Percentiles rank a stretch among this genome's conserved stretches.
Conservation (phyloP, 1,140 invertebrate species). For the Drosophila guanche region DNA sequence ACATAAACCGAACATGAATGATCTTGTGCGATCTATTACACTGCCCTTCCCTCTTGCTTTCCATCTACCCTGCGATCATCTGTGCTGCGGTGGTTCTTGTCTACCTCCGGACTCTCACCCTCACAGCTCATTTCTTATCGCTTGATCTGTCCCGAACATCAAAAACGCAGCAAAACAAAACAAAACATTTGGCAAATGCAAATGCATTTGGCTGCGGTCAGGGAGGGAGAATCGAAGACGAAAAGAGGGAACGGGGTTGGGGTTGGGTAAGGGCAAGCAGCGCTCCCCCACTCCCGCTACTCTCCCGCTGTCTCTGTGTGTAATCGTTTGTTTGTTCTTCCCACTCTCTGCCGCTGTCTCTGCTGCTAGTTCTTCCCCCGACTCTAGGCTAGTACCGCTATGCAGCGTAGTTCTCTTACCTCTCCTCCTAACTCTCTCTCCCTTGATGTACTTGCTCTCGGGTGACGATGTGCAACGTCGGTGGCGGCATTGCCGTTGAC, state of each 20-base stretch:
- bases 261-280: slow-evolving; percentile 9
- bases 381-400: no score
- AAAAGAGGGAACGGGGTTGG: no score
- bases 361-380: no score
- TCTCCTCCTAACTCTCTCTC: no score
- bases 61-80: neutral
- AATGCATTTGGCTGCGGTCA: slow-evolving; percentile 24
- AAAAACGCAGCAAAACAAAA: slow-evolving; percentile 33
- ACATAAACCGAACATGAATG: slow-evolving; percentile 29
- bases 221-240: neutral
- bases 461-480: slow-evolving; percentile 55
- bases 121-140: no score
- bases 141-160: slow-evolving; percentile 21
- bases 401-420: no score
- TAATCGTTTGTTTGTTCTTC: slow-evolving; percentile 49
- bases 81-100: no score
- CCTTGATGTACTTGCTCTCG: slow-evolving; percentile 10
- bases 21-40: slow-evolving; percentile 12
- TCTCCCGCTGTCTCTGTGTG: slow-evolving; percentile 1
- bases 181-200: slow-evolving; percentile 51
- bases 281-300: neutral
- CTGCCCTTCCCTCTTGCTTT: slow-evolving; percentile 5
- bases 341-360: neutral
- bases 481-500: no score
- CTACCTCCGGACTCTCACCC: no score